Evolutionary conservation across 2,888 invertebrate genomes (phyloP).

Genomic region (Falcaria lacertinaria): DNA sequence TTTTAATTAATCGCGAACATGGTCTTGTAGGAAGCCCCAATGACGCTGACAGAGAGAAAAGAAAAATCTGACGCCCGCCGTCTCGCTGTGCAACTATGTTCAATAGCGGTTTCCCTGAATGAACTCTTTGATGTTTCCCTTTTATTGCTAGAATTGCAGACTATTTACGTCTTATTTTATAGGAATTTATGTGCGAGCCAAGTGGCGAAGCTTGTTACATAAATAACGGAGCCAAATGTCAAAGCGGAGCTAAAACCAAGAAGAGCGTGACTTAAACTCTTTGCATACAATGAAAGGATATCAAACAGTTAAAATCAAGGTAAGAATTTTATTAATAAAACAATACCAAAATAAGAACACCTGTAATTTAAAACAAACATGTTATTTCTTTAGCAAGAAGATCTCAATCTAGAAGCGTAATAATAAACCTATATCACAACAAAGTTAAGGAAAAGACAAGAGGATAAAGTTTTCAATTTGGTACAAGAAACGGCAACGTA

Average conservation of each 20-base stretch:
- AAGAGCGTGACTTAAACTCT: slow-evolving; percentile 45
- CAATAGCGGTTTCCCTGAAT: slow-evolving; percentile 47
- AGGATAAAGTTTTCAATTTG: slow-evolving; percentile 46
- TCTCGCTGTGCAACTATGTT: slow-evolving; percentile 33
- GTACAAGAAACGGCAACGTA: slow-evolving; percentile 46
- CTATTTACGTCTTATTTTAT: slow-evolving; percentile 60
- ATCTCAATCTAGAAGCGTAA: background rate
- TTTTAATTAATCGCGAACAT: slow-evolving; percentile 58
- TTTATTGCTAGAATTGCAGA: slow-evolving; percentile 49
- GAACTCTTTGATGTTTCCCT: slow-evolving; percentile 60
- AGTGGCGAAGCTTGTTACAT: slow-evolving; percentile 44
- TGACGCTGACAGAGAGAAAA: slow-evolving; percentile 21
- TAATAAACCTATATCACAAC: background rate
- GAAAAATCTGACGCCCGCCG: slow-evolving; percentile 16
- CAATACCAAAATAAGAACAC: too few relatives aligned
- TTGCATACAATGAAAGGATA: slow-evolving; percentile 48
- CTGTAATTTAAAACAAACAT: too few relatives aligned
- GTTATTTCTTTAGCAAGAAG: too few relatives aligned
- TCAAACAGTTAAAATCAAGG: too few relatives aligned
- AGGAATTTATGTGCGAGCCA: slow-evolving; percentile 50
- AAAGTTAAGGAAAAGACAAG: background rate
- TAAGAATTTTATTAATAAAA: too few relatives aligned
- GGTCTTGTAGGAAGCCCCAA: slow-evolving; percentile 17
- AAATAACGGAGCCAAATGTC: slow-evolving; percentile 43
- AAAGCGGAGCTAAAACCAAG: slow-evolving; percentile 47